These are phyloP conservation scores for Pseudomyrmex pallidus DNA, from an alignment of 1,140 invertebrate species.

Conservation along the genomic window DNA sequence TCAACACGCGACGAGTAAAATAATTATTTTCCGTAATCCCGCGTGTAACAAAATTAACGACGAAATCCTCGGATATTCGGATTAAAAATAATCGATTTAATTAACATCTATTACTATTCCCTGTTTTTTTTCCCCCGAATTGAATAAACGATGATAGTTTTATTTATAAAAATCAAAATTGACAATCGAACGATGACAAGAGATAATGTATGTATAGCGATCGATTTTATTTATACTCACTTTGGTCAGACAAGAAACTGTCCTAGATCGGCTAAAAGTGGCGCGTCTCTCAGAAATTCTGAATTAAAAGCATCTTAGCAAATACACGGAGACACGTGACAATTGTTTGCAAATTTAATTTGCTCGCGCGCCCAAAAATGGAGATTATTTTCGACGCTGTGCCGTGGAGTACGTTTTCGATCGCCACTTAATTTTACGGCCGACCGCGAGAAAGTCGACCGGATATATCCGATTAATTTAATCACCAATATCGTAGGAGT, in stretches of 20 bases:
- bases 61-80: too few species aligned
- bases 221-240: too few species aligned
- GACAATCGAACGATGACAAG: too few species aligned
- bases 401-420: slow-evolving; percentile 31
- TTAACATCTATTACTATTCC: too few species aligned
- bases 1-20: not conserved
- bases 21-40: too few species aligned
- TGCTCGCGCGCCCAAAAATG: slow-evolving; percentile 12
- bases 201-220: too few species aligned
- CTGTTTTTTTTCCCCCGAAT: too few species aligned
- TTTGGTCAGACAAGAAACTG: not conserved
- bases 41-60: too few species aligned
- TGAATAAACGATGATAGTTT: too few species aligned
- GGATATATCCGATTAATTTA: slow-evolving; percentile 63
- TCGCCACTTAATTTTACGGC: slow-evolving; percentile 60
- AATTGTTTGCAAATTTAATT: not conserved
- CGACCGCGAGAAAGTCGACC: slow-evolving; percentile 52
- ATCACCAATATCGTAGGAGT: slow-evolving; percentile 55
- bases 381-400: slow-evolving; percentile 34
- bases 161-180: too few species aligned
- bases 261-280: not conserved
- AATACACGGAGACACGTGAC: not conserved
- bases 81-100: too few species aligned
- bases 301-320: not conserved
- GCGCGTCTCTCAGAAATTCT: not conserved